Conservation (phyloP, 30 jellyfish, hydroid and myxozoan genomes). For the Hydra vulgaris region DNA sequence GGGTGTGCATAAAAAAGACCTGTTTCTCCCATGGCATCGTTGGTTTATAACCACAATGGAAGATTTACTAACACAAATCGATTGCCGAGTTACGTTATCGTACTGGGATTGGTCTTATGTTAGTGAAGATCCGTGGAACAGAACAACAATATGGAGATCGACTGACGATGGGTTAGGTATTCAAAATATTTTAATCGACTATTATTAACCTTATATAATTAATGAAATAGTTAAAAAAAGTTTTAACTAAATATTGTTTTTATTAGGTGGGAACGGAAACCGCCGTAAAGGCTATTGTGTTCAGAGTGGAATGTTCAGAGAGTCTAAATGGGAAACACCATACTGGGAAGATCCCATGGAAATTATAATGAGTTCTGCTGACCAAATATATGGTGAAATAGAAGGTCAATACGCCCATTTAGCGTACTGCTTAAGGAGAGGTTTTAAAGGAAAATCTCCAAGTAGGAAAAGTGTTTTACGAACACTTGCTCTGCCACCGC, state of each 20-base stretch:
- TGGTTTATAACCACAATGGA: conserved; percentile 61
- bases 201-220: neutral
- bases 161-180: conserved; percentile 48
- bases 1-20: conserved; percentile 60
- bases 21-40: conserved; percentile 91
- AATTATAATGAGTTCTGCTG: conserved; percentile 42
- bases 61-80: conserved; percentile 67
- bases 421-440: conserved; percentile 67
- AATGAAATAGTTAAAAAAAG: neutral
- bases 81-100: conserved; percentile 72
- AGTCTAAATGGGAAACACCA: conserved; percentile 73
- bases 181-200: neutral
- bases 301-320: conserved; percentile 53
- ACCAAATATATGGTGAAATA: conserved; percentile 35
- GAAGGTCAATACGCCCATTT: conserved; percentile 33
- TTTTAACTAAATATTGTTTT: too few relatives aligned
- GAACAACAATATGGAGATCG: conserved; percentile 40
- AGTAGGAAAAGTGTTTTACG: conserved; percentile 31
- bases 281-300: conserved; percentile 61
- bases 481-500: conserved; percentile 38
- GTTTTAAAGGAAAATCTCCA: conserved; percentile 49
- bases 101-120: conserved; percentile 88
- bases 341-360: conserved; percentile 74
- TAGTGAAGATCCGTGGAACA: conserved; percentile 66
- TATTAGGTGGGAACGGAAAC: conserved; percentile 60